Conservation (phyloP, 1,140 invertebrate species). For the Hylaeus anthracinus region DNA sequence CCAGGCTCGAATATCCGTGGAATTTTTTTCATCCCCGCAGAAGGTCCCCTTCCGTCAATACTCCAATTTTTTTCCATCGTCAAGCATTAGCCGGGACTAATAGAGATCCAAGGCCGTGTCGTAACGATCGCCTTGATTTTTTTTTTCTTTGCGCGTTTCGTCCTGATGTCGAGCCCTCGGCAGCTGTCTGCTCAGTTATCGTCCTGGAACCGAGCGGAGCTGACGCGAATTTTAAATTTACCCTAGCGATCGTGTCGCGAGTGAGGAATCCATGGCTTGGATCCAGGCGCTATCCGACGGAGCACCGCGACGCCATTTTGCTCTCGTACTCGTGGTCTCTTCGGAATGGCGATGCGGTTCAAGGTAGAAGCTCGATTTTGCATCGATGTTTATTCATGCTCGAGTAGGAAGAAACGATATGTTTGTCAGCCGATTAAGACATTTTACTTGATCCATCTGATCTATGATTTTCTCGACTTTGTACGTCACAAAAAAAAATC, state of each 20-base stretch:
- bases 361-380: not conserved
- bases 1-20: constrained; percentile 12
- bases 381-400: too few relatives aligned
- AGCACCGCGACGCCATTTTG: constrained; percentile 21
- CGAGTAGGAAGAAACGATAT: not conserved
- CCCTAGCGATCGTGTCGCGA: not conserved
- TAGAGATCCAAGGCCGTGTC: constrained; percentile 73
- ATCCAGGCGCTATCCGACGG: constrained; percentile 15
- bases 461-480: too few relatives aligned
- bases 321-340: not conserved
- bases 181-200: constrained; percentile 62
- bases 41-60: constrained; percentile 77
- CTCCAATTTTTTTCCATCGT: constrained; percentile 77
- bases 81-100: constrained; percentile 68
- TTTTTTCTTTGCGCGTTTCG: constrained; percentile 50
- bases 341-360: not conserved
- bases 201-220: constrained; percentile 55
- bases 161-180: constrained; percentile 33
- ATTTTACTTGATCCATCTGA: too few relatives aligned
- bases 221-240: constrained; percentile 31
- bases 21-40: constrained; percentile 59
- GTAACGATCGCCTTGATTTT: constrained; percentile 54
- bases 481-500: too few relatives aligned
- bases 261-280: not conserved
- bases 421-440: too few relatives aligned